phyloP scores from a whole-genome alignment of 92 coral and sea anemone genomes.

The Metridium senile region DNA sequence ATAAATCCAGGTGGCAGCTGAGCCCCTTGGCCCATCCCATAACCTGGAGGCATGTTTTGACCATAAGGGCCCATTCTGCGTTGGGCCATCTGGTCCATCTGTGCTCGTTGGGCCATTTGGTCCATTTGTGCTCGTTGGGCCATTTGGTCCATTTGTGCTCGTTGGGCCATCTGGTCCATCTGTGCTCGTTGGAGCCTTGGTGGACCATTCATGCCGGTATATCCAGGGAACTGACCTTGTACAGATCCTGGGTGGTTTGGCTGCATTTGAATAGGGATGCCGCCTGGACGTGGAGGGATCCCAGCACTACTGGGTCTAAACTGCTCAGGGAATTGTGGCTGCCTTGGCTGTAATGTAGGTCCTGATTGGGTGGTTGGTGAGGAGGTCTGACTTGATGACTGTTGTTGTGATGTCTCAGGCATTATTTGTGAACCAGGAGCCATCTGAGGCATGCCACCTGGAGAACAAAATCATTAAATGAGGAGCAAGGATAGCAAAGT shows the following conservation, averaged over 20 bases:
- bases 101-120: slow-evolving; percentile 30
- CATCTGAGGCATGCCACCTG: slow-evolving; percentile 21
- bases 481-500: too few relatives aligned
- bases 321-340: slow-evolving; percentile 20
- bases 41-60: slow-evolving; percentile 8
- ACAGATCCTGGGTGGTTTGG: slow-evolving; percentile 19
- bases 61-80: slow-evolving; percentile 22
- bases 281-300: slow-evolving; percentile 18
- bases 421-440: slow-evolving; percentile 7
- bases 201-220: slow-evolving; percentile 25
- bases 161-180: slow-evolving; percentile 28
- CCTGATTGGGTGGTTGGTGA: slow-evolving; percentile 11
- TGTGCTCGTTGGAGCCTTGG: slow-evolving; percentile 42
- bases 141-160: slow-evolving; percentile 33
- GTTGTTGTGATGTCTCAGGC: slow-evolving; percentile 17
- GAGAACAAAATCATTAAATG: too few relatives aligned
- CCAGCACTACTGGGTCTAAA: slow-evolving; percentile 16
- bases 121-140: slow-evolving; percentile 24
- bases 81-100: slow-evolving; percentile 31
- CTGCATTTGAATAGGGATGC: slow-evolving; percentile 8
- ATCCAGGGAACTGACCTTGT: slow-evolving; percentile 17
- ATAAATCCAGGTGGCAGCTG: slow-evolving; percentile 40
- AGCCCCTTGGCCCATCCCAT: slow-evolving; percentile 16
- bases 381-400: slow-evolving; percentile 28
- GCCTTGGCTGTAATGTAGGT: slow-evolving; percentile 6